phyloP scores from a whole-genome alignment of 2,888 invertebrate genomes.

The Agriopis aurantiaria region DNA sequence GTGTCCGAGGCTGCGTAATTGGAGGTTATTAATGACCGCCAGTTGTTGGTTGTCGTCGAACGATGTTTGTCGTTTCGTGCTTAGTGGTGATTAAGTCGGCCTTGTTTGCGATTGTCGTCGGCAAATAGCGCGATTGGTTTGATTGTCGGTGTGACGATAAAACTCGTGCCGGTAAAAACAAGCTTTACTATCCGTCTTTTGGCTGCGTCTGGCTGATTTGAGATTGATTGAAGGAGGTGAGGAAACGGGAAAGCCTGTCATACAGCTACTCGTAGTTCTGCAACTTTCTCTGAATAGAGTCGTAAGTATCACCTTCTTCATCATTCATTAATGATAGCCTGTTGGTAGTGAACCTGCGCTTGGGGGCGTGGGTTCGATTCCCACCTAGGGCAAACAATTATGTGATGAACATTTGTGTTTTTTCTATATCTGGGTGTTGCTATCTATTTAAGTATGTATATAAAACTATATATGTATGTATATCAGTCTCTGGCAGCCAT shows the following conservation, averaged over 20 bases:
- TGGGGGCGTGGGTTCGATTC: no score
- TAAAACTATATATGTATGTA: no score
- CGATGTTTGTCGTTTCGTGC: conserved; percentile 54
- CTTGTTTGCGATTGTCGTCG: conserved; percentile 35
- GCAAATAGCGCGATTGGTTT: conserved; percentile 28
- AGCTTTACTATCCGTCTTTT: conserved; percentile 14
- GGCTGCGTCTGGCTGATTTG: conserved; percentile 3
- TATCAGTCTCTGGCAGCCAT: no score
- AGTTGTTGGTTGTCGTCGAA: conserved; percentile 50
- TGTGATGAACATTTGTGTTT: no score
- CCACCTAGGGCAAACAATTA: no score
- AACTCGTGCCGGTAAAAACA: conserved; percentile 15
- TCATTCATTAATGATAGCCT: no score
- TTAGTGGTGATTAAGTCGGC: conserved; percentile 40
- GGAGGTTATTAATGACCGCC: conserved; percentile 63
- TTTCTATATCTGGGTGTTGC: no score
- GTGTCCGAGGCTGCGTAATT: conserved; percentile 59
- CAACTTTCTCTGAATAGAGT: no score
- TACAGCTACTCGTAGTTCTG: neutral
- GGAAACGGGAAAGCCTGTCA: neutral
- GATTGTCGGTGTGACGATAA: conserved; percentile 29
- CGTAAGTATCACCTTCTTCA: neutral
- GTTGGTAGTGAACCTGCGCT: no score
- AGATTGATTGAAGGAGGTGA: conserved; percentile 8
- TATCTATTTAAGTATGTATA: no score